Conservation (phyloP, 2,888 invertebrate species). For the Lasioglossum figueresi region DNA sequence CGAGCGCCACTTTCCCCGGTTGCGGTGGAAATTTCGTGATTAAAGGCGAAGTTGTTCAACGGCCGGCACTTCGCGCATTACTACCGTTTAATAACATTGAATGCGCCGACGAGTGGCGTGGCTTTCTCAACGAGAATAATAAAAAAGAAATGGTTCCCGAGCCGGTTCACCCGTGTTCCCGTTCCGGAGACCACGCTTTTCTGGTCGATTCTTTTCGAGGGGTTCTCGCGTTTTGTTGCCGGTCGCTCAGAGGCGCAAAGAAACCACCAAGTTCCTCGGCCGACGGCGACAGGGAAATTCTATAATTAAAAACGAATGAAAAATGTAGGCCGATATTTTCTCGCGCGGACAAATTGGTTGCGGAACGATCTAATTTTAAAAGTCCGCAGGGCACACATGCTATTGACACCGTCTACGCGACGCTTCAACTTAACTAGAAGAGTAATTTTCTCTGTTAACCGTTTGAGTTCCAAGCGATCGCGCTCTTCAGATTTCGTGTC, state of each 20-base stretch:
- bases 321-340: background rate
- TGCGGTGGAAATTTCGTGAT: slow-evolving; percentile 36
- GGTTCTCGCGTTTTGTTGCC: background rate
- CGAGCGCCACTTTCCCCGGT: slow-evolving; percentile 38
- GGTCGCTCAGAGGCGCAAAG: background rate
- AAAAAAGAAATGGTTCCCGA: background rate
- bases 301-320: slow-evolving; percentile 5
- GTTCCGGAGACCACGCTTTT: background rate
- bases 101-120: slow-evolving; percentile 13
- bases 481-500: too few species aligned
- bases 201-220: background rate
- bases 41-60: slow-evolving; percentile 27
- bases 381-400: background rate
- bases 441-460: background rate
- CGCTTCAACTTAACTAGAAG: background rate
- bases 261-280: background rate
- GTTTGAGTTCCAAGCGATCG: too few species aligned
- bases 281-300: background rate
- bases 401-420: background rate
- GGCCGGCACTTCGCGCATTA: slow-evolving; percentile 12
- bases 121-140: background rate
- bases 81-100: slow-evolving; percentile 33
- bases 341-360: background rate
- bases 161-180: background rate
- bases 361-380: slow-evolving; percentile 6